Conservation (phyloP, 2,113 vertebrate species). For the Nothocercus julius region DNA sequence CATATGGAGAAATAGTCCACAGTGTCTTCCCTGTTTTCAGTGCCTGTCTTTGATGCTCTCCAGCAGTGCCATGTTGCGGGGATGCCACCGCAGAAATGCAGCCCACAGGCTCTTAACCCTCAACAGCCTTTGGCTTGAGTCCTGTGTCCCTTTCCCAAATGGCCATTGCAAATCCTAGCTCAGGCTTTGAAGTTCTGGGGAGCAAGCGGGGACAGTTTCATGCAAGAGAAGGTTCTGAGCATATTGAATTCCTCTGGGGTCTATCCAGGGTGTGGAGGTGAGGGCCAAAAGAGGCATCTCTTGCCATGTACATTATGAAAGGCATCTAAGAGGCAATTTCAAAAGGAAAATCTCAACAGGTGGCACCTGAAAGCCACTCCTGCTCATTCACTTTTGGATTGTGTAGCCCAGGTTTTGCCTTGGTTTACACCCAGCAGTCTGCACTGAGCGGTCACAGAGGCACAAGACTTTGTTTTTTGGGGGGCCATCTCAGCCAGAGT, state of each 20-base stretch:
- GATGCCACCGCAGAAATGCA: not conserved
- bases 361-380: not conserved
- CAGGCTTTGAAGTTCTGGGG: not conserved
- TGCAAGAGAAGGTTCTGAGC: not conserved
- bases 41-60: not conserved
- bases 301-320: not conserved
- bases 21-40: too few relatives aligned
- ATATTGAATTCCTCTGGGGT: not conserved
- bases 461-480: too few relatives aligned
- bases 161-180: not conserved
- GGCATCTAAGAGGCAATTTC: not conserved
- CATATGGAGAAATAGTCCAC: not conserved
- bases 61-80: not conserved
- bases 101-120: not conserved
- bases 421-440: not conserved
- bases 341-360: not conserved
- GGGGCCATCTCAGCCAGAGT: not conserved
- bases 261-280: too few relatives aligned
- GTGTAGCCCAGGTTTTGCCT: not conserved
- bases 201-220: not conserved
- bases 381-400: not conserved
- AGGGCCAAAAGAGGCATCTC: not conserved
- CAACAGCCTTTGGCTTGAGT: not conserved
- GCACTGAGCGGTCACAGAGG: not conserved
- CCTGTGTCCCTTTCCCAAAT: not conserved